Percentiles rank a stretch among this genome's conserved stretches.
phyloP scores from a whole-genome alignment of 2,888 invertebrate genomes.

The Trichopria drosophilae region DNA sequence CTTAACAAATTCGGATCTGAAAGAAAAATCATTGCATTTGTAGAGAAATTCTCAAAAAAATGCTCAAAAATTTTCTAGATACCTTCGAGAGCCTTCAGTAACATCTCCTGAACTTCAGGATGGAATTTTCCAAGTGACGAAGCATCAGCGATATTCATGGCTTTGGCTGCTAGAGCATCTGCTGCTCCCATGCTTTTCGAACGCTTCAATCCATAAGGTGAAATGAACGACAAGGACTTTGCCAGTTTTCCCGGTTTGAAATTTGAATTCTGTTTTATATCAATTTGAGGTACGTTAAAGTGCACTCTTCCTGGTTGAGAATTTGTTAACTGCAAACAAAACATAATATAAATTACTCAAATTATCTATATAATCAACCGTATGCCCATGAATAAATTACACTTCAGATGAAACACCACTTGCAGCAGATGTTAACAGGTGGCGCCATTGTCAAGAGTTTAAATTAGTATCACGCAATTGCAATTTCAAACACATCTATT shows the following conservation, averaged over 20 bases:
- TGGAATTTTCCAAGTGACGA: conserved; percentile 78
- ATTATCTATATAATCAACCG: no score
- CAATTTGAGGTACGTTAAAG: conserved; percentile 43
- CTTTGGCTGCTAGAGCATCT: conserved; percentile 69
- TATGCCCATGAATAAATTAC: no score
- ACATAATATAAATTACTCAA: no score
- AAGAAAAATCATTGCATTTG: conserved; percentile 12
- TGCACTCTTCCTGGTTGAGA: conserved; percentile 53
- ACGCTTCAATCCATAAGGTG: conserved; percentile 67
- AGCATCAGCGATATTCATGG: conserved; percentile 62
- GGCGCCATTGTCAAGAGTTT: no score
- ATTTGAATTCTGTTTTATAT: conserved; percentile 33
- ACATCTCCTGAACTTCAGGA: conserved; percentile 71
- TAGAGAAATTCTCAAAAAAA: conserved; percentile 9
- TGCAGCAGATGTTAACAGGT: no score
- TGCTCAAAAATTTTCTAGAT: conserved; percentile 26
- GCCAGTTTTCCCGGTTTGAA: conserved; percentile 51
- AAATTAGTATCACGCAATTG: no score
- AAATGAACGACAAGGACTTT: conserved; percentile 54
- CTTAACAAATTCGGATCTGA: conserved; percentile 77
- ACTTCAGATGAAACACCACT: no score
- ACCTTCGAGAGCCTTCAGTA: conserved; percentile 77
- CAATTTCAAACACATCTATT: no score
- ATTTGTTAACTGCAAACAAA: no score
- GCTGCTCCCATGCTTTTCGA: conserved; percentile 82